These are phyloP conservation scores for Larimichthys polyactis DNA, from an alignment of 2,113 vertebrate genomes.

Conservation along the genomic window DNA sequence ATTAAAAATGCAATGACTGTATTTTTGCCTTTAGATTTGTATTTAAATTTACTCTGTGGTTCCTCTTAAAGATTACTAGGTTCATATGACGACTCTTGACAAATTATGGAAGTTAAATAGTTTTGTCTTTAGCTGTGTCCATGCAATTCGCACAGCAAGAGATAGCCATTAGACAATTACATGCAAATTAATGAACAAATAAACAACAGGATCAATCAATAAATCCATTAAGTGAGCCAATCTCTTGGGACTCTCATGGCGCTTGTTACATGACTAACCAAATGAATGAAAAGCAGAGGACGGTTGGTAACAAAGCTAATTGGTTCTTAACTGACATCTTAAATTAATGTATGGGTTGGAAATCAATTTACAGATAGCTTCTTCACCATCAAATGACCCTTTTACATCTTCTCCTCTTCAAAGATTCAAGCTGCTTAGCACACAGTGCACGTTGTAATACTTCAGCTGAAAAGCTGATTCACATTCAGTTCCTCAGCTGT, in stretches of 20 bases:
- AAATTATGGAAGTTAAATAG: conserved; percentile 18
- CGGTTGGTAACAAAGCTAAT: conserved; percentile 50
- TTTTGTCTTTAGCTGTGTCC: conserved; percentile 30
- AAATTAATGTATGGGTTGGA: conserved; percentile 29
- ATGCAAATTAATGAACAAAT: conserved; percentile 73
- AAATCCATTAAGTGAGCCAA: conserved; percentile 49
- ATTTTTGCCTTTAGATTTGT: background rate
- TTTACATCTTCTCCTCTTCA: conserved; percentile 11
- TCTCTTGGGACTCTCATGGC: conserved; percentile 17
- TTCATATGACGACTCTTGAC: conserved; percentile 22
- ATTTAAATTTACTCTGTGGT: conserved; percentile 4
- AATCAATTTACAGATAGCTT: conserved; percentile 43
- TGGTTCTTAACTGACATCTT: conserved; percentile 43
- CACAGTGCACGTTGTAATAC: background rate
- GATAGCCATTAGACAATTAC: conserved; percentile 59
- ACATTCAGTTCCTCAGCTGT: conserved; percentile 2
- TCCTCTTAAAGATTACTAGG: background rate
- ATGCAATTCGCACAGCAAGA: conserved; percentile 33
- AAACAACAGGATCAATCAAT: conserved; percentile 71
- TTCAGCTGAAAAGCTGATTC: conserved; percentile 22
- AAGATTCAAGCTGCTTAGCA: conserved; percentile 13
- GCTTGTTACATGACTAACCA: conserved; percentile 21
- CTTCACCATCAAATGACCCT: conserved; percentile 24
- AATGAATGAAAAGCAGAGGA: conserved; percentile 22
- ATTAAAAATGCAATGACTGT: background rate